Evolutionary conservation across 2,113 vertebrate genomes (phyloP).

Genomic region (Miniopterus natalensis): DNA sequence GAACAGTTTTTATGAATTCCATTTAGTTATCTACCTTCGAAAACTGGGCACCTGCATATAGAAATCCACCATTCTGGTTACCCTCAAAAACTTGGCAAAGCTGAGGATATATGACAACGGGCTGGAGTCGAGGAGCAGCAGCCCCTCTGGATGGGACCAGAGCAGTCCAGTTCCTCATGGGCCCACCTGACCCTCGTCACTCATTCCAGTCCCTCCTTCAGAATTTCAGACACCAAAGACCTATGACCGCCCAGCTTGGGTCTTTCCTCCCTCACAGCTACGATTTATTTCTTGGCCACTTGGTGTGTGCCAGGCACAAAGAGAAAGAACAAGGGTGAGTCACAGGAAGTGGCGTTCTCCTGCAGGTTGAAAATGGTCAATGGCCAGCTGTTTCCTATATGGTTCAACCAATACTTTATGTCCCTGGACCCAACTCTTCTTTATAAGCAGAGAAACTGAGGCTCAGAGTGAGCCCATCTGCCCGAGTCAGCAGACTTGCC

Average conservation of each 20-base stretch:
- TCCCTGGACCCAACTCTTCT: fast-evolving
- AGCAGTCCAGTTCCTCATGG: background rate
- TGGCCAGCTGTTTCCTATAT: fast-evolving
- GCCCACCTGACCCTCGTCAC: background rate
- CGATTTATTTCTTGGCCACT: fast-evolving
- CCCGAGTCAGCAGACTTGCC: background rate
- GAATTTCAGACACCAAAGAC: background rate
- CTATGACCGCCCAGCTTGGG: fast-evolving
- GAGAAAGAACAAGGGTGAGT: too few species aligned
- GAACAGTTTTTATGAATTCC: background rate
- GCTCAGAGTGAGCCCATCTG: background rate
- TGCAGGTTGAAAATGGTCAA: background rate
- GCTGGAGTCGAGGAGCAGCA: fast-evolving
- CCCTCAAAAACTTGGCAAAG: background rate
- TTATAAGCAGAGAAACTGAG: background rate
- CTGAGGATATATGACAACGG: fast-evolving
- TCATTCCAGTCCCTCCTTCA: background rate
- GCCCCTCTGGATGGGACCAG: background rate
- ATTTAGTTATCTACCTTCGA: background rate
- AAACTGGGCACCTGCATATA: background rate
- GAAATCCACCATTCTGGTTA: background rate
- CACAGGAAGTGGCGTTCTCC: fast-evolving
- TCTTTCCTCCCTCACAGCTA: too few species aligned
- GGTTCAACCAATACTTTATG: fast-evolving
- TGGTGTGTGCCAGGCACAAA: fast-evolving